Base-by-base conservation (phyloP, 1,140 invertebrate species). In the Drosophila bipectinata region DNA sequence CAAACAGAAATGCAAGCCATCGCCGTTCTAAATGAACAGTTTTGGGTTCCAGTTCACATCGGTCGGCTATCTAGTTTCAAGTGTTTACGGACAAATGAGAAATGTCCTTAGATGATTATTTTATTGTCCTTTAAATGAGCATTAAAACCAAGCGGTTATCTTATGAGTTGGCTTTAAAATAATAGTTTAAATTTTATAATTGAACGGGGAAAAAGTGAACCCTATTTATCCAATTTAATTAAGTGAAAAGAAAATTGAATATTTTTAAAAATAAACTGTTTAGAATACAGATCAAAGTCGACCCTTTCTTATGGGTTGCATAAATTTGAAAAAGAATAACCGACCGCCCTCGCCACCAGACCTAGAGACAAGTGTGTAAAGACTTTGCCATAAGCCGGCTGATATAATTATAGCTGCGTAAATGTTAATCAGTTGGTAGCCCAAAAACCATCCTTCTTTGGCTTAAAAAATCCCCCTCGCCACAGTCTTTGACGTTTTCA, bases 401-500 rank as follows among this genome's bases (percentile, higher is more conserved):
- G 15, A 34, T 32, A 69, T 71, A 51, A 71, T 71, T 51, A 71
- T 59, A 71, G 67, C 66, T 72, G 66, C 66, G 67, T 72, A 72
- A 71, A 72, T 72, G 68, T 72, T 72, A 71, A 72, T 45, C 54
- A 72, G 68, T 72, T 59, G 66, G 59, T 72, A 59, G 66, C 67
- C 68, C 66, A 24, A 44, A 71, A 71, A 45, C 24, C 41, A 44
- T 18, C 54, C 41, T 15, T 34, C 14, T 52, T 37, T 12, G 12
- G 15, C 67, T 69, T 28, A 28, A 51, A 47, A 49, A 21, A 30
- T 37, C n/a, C 41, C 53, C 60, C 48, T 30, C 41, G 54, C 52
- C 60, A 76, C 61, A 68, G 72, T 54, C 72, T 75, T 67, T 75
- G 72, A 61, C 69, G 66, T 75, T 75, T 74, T 74, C 72, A 74